phyloP scores from a whole-genome alignment of 2,113 vertebrate species.

The Cavia aperea region DNA sequence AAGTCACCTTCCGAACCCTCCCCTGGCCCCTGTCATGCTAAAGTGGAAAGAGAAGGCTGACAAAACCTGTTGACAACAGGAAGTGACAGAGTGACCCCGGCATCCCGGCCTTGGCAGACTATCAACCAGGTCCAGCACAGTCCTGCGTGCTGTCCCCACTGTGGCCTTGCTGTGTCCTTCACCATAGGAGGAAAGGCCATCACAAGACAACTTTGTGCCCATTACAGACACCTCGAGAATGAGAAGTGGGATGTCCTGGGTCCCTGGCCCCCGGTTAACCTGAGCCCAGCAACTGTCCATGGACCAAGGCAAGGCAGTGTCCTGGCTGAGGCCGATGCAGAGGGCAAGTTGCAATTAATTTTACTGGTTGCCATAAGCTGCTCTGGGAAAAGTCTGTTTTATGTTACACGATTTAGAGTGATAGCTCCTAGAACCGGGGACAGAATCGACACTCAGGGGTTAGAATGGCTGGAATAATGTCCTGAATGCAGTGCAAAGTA shows the following conservation, averaged over 20 bases:
- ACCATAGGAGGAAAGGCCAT: not conserved
- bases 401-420: not conserved
- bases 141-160: not conserved
- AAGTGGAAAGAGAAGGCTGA: slow-evolving; percentile 37
- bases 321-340: not conserved
- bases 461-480: not conserved
- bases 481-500: not conserved
- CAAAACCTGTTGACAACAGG: slow-evolving; percentile 39
- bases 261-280: not conserved
- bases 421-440: not conserved
- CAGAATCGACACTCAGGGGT: not conserved
- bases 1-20: not conserved
- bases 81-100: slow-evolving; percentile 43
- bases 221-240: not conserved
- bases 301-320: not conserved
- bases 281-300: not conserved
- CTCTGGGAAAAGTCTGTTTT: not conserved
- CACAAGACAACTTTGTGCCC: not conserved
- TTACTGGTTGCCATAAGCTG: not conserved
- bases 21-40: not conserved
- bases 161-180: not conserved
- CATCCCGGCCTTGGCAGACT: not conserved
- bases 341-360: not conserved
- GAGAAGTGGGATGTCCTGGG: not conserved
- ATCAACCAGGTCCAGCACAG: not conserved